Evolutionary conservation across 2,113 vertebrate species (phyloP).

Genomic region (Pelecanus crispus): DNA sequence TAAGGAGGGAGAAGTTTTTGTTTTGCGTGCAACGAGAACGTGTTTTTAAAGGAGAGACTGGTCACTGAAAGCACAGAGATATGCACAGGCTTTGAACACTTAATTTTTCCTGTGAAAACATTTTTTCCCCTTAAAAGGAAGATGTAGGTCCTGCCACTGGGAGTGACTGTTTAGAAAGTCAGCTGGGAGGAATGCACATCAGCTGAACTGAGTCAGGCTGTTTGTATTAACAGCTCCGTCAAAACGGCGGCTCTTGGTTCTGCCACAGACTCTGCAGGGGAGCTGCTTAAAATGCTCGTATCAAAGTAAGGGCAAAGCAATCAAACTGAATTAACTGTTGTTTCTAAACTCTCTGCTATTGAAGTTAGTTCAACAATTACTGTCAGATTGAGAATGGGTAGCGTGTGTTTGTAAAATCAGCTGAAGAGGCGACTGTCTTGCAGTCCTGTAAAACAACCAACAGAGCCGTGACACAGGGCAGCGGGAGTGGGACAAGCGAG

Average conservation of each 20-base stretch:
- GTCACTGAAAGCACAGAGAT: not conserved
- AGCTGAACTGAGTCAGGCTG: constrained; percentile 48
- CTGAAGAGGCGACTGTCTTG: not conserved
- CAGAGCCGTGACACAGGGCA: not conserved
- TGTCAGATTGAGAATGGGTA: not conserved
- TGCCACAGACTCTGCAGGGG: not conserved
- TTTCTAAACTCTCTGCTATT: not conserved
- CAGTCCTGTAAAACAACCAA: not conserved
- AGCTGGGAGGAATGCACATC: constrained; percentile 33
- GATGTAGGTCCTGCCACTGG: constrained; percentile 51
- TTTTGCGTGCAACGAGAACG: rapidly evolving
- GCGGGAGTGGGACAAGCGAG: rapidly evolving
- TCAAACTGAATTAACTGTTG: not conserved
- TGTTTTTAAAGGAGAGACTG: not conserved
- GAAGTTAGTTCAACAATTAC: not conserved
- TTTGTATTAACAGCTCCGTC: not conserved
- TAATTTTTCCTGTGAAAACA: constrained; percentile 70
- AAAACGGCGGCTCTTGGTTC: not conserved
- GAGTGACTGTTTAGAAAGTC: constrained; percentile 60
- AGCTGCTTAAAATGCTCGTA: not conserved
- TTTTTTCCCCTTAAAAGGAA: constrained; percentile 78
- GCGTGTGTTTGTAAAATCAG: not conserved
- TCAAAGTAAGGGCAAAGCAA: not conserved
- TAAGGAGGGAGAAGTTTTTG: not conserved
- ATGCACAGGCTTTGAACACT: constrained; percentile 15